Base-by-base conservation (phyloP, 2,113 vertebrate genomes). In the Polyodon spathula region DNA sequence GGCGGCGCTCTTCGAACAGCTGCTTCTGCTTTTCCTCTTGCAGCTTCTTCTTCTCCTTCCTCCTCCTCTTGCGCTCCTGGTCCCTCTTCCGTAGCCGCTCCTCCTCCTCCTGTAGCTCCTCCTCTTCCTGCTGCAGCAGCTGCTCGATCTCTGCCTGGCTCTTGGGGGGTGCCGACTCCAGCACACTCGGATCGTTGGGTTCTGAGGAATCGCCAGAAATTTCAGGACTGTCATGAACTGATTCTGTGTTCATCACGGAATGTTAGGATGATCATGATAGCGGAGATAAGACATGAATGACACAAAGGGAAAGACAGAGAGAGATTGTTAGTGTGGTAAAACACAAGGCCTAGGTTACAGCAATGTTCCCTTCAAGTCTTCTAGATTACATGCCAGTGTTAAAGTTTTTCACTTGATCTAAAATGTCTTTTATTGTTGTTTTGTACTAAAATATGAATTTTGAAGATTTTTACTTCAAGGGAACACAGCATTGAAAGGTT, bases 181-280 rank as follows among this genome's bases (percentile, higher is more conserved):
- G 0, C 1, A 67, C 66, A 2, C 61, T 63, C 0, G 69, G 70
- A 63, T 90, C 78, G 6, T 58, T 87, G 72, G 80, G 81, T 61
- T 86, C 86, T 85, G 89, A 81, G 73, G 86, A 89, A 76, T 95
- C 86, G 66, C 89, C 93, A 81, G 92, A 95, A 69, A 88, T 60
- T 69, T 91, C 85, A 63, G 52, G 70, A 65, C 39, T 58, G 3
- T 91, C 82, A 67, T 76, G 76, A 69, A 76, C 71, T 76, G 71
- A 57, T 74, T 60, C 65, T 37, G 44, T 61, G 54, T 39, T 74
- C 55, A 68, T 62, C 63, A 74, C 77, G 66, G 63, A 58, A 58
- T 61, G 41, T 39, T 65, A 67, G 40, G 15, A 59, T 76, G 55
- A 43, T 8, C 59, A 63, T 41, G 56, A 39, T 59, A 41, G 14